Evolutionary conservation across 2,888 invertebrate species (phyloP).

Genomic region (Platerodrilus igneus): DNA sequence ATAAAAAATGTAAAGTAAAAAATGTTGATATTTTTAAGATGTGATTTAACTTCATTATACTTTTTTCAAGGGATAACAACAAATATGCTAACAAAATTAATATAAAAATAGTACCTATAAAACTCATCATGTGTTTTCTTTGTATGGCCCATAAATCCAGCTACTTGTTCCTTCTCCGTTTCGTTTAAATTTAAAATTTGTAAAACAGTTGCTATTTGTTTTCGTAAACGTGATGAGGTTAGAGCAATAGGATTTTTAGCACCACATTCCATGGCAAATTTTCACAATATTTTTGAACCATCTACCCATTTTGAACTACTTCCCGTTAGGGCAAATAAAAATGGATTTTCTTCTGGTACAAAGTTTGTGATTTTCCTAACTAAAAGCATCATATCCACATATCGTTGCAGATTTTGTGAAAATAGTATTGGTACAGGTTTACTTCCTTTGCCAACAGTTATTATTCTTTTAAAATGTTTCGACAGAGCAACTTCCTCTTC

Average conservation of each 20-base stretch:
- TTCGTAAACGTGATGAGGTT: slow-evolving; percentile 28
- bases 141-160: slow-evolving; percentile 26
- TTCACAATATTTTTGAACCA: slow-evolving; percentile 25
- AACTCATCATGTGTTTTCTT: slow-evolving; percentile 26
- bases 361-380: too few relatives aligned
- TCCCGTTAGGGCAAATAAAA: slow-evolving; percentile 27
- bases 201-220: slow-evolving; percentile 31
- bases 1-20: too few relatives aligned
- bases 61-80: too few relatives aligned
- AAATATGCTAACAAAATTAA: too few relatives aligned
- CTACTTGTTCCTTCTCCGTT: slow-evolving; percentile 21
- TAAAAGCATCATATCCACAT: slow-evolving; percentile 5
- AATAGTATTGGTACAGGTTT: slow-evolving; percentile 13
- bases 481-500: slow-evolving; percentile 27
- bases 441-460: slow-evolving; percentile 14
- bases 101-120: too few relatives aligned
- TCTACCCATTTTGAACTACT: slow-evolving; percentile 26
- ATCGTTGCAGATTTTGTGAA: slow-evolving; percentile 7
- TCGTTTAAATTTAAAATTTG: slow-evolving; percentile 25
- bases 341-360: slow-evolving; percentile 27
- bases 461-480: slow-evolving; percentile 17
- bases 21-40: too few relatives aligned
- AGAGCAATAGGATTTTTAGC: slow-evolving; percentile 23
- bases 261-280: slow-evolving; percentile 25
- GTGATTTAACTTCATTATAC: too few relatives aligned